Conservation (phyloP, 2,113 vertebrate genomes). For the Montifringilla adamsi region DNA sequence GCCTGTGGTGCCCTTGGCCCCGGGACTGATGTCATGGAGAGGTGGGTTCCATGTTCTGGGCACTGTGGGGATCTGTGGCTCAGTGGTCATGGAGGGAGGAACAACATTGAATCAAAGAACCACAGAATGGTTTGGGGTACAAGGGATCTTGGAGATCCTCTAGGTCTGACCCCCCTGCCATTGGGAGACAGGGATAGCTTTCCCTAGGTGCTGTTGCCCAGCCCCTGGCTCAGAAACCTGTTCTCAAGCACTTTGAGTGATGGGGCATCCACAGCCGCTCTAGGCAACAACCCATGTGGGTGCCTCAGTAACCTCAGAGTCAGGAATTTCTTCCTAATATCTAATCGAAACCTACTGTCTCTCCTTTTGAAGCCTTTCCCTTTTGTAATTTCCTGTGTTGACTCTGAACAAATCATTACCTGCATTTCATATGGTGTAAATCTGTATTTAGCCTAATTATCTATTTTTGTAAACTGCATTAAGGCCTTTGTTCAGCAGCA, state of each 20-base stretch:
- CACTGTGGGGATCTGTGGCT: too few relatives aligned
- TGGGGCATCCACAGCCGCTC: neutral
- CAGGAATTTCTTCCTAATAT: neutral
- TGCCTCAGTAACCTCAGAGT: neutral
- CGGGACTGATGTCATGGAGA: neutral
- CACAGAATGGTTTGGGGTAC: neutral
- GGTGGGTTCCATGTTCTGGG: neutral
- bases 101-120: neutral
- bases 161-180: neutral
- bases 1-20: neutral
- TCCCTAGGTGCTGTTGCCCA: fast-evolving
- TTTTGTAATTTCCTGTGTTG: neutral
- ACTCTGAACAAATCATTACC: neutral
- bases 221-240: neutral
- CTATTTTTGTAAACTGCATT: neutral
- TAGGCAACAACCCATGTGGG: too few relatives aligned
- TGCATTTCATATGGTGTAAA: neutral
- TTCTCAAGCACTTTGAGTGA: too few relatives aligned
- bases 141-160: neutral
- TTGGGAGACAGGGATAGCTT: neutral
- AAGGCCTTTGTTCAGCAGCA: neutral
- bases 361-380: neutral
- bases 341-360: neutral
- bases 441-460: neutral
- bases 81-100: too few relatives aligned